phyloP scores from a whole-genome alignment of 2,113 vertebrate species.

The Actenoides hombroni region DNA sequence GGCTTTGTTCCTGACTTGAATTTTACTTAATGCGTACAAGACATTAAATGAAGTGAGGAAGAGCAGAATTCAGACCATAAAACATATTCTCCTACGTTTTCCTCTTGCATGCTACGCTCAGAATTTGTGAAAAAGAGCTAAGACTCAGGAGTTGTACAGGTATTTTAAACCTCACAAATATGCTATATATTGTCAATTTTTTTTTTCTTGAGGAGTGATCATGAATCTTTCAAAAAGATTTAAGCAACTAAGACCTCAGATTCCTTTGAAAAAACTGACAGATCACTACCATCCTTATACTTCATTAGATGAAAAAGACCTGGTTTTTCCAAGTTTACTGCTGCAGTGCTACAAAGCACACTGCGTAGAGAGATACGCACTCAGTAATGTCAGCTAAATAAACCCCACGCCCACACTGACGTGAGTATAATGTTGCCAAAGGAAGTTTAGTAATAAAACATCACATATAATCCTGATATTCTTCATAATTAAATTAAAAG shows the following conservation, averaged over 20 bases:
- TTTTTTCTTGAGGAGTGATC: neutral
- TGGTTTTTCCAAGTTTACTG: neutral
- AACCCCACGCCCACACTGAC: accelerated
- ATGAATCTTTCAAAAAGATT: neutral
- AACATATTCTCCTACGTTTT: neutral
- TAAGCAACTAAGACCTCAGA: neutral
- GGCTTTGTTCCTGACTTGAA: neutral
- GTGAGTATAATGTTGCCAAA: neutral
- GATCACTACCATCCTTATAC: neutral
- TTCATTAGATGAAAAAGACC: neutral
- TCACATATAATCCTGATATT: neutral
- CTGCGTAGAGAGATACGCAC: neutral
- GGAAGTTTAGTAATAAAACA: neutral
- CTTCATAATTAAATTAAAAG: neutral
- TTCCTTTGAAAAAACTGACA: neutral
- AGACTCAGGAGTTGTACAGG: neutral
- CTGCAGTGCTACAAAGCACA: neutral
- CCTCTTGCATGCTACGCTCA: neutral
- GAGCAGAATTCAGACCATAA: neutral
- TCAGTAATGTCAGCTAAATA: neutral
- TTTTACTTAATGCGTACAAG: neutral
- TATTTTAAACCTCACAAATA: neutral
- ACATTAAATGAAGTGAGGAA: neutral
- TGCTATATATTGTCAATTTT: neutral
- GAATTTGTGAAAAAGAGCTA: neutral